These are phyloP conservation scores for Hypolimnas misippus DNA, from an alignment of 2,888 invertebrate genomes.

Conservation along the genomic window DNA sequence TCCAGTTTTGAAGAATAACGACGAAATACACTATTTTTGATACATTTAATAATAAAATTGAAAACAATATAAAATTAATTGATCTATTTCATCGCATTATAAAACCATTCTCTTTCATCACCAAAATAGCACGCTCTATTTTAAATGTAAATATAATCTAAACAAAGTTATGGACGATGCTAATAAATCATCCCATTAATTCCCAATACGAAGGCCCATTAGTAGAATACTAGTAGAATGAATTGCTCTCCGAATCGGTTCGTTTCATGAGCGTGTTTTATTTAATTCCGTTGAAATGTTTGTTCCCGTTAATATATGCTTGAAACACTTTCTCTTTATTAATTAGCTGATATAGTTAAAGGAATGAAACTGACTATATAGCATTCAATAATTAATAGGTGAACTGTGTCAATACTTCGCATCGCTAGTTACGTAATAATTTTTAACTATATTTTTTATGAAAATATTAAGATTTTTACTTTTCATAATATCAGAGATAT, in stretches of 20 bases:
- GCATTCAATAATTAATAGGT: no score
- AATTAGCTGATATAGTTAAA: not conserved
- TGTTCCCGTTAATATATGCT: constrained; percentile 1
- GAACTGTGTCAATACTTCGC: no score
- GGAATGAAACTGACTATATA: not conserved
- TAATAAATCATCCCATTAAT: constrained; percentile 38
- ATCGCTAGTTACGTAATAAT: no score
- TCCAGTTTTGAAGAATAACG: no score
- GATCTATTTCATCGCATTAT: not conserved
- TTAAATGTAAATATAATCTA: constrained; percentile 2
- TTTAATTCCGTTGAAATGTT: constrained; percentile 10
- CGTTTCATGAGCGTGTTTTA: constrained; percentile 20
- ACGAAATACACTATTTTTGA: no score
- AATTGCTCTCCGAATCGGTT: constrained; percentile 37
- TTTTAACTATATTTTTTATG: no score
- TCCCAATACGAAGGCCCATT: constrained; percentile 38
- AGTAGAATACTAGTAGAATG: constrained; percentile 38
- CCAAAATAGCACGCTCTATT: not conserved
- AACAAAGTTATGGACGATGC: not conserved
- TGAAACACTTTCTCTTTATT: not conserved
- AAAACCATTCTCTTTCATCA: not conserved
- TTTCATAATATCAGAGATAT: no score
- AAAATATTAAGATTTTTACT: no score
- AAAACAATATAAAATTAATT: no score
- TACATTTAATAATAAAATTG: no score